These are phyloP conservation scores for Terrapene triunguis DNA, from an alignment of 2,113 vertebrate species.

Conservation along the genomic window DNA sequence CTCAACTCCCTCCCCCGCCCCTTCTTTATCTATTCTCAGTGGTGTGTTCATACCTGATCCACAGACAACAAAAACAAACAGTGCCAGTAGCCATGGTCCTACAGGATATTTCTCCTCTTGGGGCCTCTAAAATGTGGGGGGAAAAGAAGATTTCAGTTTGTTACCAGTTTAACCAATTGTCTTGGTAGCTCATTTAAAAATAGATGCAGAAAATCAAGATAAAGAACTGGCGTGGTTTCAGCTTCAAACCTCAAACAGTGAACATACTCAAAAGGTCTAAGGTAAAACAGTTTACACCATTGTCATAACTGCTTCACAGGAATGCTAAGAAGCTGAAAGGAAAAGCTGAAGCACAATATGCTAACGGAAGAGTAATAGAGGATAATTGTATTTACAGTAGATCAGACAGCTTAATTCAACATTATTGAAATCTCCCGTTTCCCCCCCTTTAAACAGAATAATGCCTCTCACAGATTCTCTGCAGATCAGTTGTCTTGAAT, in stretches of 20 bases:
- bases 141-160: neutral
- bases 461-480: neutral
- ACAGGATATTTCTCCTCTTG: constrained; percentile 88
- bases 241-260: constrained; percentile 64
- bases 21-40: fast-evolving
- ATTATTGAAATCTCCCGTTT: neutral
- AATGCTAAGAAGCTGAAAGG: constrained; percentile 34
- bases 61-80: constrained; percentile 87
- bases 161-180: neutral
- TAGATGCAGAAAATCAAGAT: constrained; percentile 51
- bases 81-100: constrained; percentile 86
- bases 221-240: constrained; percentile 62
- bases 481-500: neutral
- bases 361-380: constrained; percentile 25
- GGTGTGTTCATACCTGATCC: constrained; percentile 83
- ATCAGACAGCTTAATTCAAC: neutral
- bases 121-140: constrained; percentile 78
- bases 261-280: constrained; percentile 37
- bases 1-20: neutral
- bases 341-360: neutral
- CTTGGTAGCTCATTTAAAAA: constrained; percentile 15
- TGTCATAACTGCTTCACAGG: constrained; percentile 6
- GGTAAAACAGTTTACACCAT: neutral
- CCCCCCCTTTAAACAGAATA: neutral
- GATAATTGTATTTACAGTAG: constrained; percentile 36